Conservation (phyloP, 2,888 invertebrate genomes). For the Drosophila kambysellisi region DNA sequence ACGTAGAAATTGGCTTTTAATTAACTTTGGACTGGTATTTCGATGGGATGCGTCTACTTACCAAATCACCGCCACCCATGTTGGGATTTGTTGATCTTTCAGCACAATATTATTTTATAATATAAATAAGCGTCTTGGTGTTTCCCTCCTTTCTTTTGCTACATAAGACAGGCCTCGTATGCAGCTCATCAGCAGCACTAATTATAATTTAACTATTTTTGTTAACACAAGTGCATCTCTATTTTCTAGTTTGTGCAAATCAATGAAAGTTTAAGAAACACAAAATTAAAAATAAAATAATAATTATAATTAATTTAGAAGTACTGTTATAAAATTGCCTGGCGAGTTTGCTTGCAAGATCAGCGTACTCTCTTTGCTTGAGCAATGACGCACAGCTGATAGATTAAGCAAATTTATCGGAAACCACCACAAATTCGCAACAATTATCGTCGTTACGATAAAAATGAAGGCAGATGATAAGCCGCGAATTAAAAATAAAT, state of each 20-base stretch:
- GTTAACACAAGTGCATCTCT: not conserved
- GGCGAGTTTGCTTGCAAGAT: not conserved
- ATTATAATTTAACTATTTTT: not conserved
- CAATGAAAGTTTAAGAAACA: no score
- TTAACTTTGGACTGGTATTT: no score
- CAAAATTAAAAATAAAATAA: not conserved
- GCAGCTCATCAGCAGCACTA: not conserved
- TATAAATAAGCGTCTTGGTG: conserved; percentile 19
- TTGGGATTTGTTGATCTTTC: conserved; percentile 3
- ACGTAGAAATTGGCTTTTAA: not conserved
- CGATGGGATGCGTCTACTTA: conserved; percentile 40
- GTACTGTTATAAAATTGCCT: not conserved
- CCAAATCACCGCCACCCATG: conserved; percentile 84
- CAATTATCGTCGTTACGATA: conserved; percentile 7
- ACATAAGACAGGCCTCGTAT: conserved; percentile 17
- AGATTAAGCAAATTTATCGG: conserved; percentile 4
- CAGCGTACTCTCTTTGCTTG: not conserved
- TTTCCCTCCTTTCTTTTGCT: conserved; percentile 29
- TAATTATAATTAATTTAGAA: not conserved
- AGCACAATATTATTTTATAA: conserved; percentile 9
- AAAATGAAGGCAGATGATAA: not conserved
- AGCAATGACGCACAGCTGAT: not conserved
- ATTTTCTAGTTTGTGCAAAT: not conserved
- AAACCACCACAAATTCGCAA: conserved; percentile 6
- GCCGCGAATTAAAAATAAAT: not conserved